These are phyloP conservation scores for Cerastis leucographa DNA, from an alignment of 2,888 invertebrate species.

Conservation along the genomic window DNA sequence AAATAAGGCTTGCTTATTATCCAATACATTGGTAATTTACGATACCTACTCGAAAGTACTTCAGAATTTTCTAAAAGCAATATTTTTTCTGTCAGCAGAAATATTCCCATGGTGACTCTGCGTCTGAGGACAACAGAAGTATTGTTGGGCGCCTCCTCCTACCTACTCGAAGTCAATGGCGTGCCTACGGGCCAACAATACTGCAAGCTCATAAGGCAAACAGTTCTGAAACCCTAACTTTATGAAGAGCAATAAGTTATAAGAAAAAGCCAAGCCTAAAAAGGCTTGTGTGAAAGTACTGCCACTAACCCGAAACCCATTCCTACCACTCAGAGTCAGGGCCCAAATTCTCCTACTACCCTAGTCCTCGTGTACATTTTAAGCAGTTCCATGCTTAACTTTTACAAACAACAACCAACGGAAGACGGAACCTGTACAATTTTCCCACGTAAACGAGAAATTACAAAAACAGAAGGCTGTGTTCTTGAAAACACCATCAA, in stretches of 20 bases:
- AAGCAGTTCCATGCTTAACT: neutral
- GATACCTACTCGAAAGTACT: neutral
- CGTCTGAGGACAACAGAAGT: neutral
- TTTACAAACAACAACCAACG: neutral
- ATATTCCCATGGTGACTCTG: neutral
- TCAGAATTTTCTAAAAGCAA: neutral
- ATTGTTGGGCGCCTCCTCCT: neutral
- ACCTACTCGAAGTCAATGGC: neutral
- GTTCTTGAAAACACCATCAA: slow-evolving; percentile 62
- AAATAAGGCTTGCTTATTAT: neutral
- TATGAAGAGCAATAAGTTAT: too few relatives aligned
- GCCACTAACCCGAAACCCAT: neutral
- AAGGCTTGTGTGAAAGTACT: neutral
- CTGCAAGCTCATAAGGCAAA: too few relatives aligned
- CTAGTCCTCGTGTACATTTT: neutral
- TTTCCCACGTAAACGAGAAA: slow-evolving; percentile 36
- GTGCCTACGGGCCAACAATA: too few relatives aligned
- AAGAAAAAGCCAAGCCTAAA: neutral
- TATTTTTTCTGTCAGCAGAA: neutral
- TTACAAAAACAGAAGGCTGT: slow-evolving; percentile 31
- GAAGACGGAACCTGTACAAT: neutral
- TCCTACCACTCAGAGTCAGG: neutral
- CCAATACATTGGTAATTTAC: too few relatives aligned
- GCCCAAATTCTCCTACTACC: neutral
- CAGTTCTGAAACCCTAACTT: neutral